These are phyloP conservation scores for Calephelis virginiensis DNA, from an alignment of 1,140 invertebrate genomes.

Conservation along the genomic window DNA sequence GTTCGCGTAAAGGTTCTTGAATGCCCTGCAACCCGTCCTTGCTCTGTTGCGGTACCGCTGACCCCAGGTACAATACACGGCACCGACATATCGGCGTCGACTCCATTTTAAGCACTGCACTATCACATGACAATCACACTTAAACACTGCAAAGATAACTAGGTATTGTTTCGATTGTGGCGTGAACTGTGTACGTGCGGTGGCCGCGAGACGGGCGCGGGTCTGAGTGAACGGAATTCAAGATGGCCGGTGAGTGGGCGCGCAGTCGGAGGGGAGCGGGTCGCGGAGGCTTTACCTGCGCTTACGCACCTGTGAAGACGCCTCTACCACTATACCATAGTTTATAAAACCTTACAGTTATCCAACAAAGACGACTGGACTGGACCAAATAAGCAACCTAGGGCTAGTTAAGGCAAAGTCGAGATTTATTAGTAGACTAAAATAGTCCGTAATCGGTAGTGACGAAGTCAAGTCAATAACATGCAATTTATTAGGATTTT, in stretches of 20 bases:
- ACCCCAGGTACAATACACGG: conserved; percentile 98
- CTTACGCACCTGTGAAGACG: conserved; percentile 73
- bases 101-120: conserved; percentile 77
- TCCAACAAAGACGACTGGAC: conserved; percentile 14
- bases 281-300: conserved; percentile 55
- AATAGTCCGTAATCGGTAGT: too few species aligned
- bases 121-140: conserved; percentile 70
- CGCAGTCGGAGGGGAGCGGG: conserved; percentile 31
- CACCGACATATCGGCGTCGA: conserved; percentile 96
- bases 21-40: conserved; percentile 98
- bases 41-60: conserved; percentile 97
- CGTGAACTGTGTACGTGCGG: conserved; percentile 57
- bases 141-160: conserved; percentile 48
- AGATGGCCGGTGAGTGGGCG: conserved; percentile 58
- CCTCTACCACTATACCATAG: conserved; percentile 28
- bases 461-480: too few species aligned
- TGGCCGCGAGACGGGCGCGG: conserved; percentile 63
- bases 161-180: conserved; percentile 36
- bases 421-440: too few species aligned
- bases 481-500: too few species aligned
- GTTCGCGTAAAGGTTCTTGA: conserved; percentile 96
- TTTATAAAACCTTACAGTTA: too few species aligned
- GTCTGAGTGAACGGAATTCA: conserved; percentile 75
- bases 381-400: conserved; percentile 20
- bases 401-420: too few species aligned